These are phyloP conservation scores for Noturus placidus DNA, from an alignment of 2,113 vertebrate genomes.

Conservation along the genomic window DNA sequence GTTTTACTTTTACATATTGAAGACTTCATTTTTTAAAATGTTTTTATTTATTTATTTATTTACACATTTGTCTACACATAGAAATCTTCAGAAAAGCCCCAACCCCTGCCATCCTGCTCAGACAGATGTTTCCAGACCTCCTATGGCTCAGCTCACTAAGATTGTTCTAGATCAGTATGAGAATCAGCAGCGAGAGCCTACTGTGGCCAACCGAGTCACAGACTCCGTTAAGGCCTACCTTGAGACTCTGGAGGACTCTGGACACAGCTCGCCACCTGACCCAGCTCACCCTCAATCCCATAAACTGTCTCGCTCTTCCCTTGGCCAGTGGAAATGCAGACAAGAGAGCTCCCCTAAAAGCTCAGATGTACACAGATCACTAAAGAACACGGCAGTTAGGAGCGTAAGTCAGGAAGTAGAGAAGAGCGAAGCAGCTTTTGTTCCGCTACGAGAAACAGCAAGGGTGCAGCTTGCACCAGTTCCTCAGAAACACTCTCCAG, in stretches of 20 bases:
- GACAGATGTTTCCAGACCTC: conserved; percentile 54
- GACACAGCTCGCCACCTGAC: conserved; percentile 34
- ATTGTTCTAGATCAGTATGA: conserved; percentile 74
- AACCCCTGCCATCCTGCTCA: conserved; percentile 72
- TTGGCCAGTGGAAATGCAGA: conserved; percentile 12
- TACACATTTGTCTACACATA: conserved; percentile 51
- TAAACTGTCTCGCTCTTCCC: not conserved
- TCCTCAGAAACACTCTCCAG: conserved; percentile 44
- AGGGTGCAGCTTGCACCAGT: conserved; percentile 51
- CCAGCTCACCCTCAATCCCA: not conserved
- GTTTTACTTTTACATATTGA: not conserved
- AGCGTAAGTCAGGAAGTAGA: not conserved
- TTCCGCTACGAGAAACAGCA: conserved; percentile 69
- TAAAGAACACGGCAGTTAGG: conserved; percentile 4
- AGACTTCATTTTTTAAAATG: not conserved
- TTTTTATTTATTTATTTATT: not conserved
- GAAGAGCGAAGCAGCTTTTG: conserved; percentile 63
- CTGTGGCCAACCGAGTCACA: conserved; percentile 54
- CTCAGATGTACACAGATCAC: not conserved
- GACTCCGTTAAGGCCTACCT: conserved; percentile 76
- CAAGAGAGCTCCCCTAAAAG: conserved; percentile 2
- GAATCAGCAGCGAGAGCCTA: conserved; percentile 67
- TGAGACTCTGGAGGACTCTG: conserved; percentile 70
- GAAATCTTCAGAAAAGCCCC: conserved; percentile 77
- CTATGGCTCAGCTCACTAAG: conserved; percentile 69